A percentile compares a stretch with the other conserved stretches of the same genome.
Evolutionary conservation across 2,888 invertebrate species (phyloP).

Genomic region (Acleris laterana): DNA sequence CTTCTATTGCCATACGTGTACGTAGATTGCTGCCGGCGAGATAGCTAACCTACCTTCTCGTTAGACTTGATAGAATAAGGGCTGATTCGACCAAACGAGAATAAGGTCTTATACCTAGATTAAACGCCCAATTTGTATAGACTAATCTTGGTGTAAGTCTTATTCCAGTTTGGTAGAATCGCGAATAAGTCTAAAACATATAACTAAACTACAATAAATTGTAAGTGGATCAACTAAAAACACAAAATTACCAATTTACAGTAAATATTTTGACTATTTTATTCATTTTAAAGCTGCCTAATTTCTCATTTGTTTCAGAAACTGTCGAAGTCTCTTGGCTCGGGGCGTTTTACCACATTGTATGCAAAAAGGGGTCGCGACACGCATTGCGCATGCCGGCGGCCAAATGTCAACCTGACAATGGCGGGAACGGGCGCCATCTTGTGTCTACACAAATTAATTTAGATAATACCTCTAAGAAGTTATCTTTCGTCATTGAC

Average conservation of each 20-base stretch:
- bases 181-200: background rate
- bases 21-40: too few species aligned
- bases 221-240: background rate
- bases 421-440: slow-evolving; percentile 51
- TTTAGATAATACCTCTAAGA: slow-evolving; percentile 35
- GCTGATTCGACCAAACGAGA: too few species aligned
- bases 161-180: too few species aligned
- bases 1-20: too few species aligned
- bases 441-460: slow-evolving; percentile 32
- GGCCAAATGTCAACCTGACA: slow-evolving; percentile 76
- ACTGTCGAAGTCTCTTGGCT: slow-evolving; percentile 21
- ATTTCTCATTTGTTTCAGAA: slow-evolving; percentile 37
- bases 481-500: slow-evolving; percentile 18
- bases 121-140: too few species aligned
- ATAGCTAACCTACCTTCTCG: too few species aligned
- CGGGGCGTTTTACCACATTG: slow-evolving; percentile 63
- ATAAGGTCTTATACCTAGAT: too few species aligned
- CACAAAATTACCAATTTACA: background rate
- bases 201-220: background rate
- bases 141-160: too few species aligned
- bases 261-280: slow-evolving; percentile 18
- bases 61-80: too few species aligned
- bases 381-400: slow-evolving; percentile 73
- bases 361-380: slow-evolving; percentile 76
- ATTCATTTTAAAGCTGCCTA: slow-evolving; percentile 35